Percentiles rank a stretch among this genome's conserved stretches.
Conservation (phyloP, 2,888 invertebrate species). For the Adela reaumurella region DNA sequence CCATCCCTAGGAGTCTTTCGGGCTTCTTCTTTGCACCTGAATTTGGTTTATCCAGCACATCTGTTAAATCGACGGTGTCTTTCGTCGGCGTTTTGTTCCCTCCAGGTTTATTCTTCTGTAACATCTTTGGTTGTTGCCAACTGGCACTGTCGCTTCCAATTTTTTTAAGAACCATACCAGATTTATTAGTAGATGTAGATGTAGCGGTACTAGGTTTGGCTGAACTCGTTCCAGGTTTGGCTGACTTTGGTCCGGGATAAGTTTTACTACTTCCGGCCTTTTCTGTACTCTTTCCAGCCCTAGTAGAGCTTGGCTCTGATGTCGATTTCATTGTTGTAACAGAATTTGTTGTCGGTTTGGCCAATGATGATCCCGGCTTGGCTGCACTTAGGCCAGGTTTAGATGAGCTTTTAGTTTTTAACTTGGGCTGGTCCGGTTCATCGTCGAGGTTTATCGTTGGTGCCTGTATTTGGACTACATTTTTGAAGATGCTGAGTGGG, state of each 20-base stretch:
- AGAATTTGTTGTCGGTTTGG: too few species aligned
- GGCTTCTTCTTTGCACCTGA: not conserved
- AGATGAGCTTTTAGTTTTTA: too few species aligned
- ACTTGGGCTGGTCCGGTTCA: too few species aligned
- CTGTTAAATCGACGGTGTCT: not conserved
- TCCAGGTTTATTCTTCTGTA: not conserved
- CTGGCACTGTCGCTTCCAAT: not conserved
- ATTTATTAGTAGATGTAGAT: too few species aligned
- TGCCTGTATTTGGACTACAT: constrained; percentile 36
- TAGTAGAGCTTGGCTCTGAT: too few species aligned
- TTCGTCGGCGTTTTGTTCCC: not conserved
- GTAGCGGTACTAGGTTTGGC: not conserved
- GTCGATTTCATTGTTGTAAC: too few species aligned
- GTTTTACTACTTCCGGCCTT: too few species aligned
- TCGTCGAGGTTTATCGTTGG: too few species aligned
- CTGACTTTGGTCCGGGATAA: not conserved
- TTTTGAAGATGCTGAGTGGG: constrained; percentile 27
- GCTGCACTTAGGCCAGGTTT: too few species aligned
- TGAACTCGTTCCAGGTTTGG: not conserved
- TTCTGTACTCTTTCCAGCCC: too few species aligned
- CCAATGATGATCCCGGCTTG: too few species aligned
- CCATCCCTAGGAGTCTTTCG: not conserved
- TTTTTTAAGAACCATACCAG: too few species aligned
- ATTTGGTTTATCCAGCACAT: not conserved
- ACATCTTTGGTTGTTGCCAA: not conserved